Evolutionary conservation across 2,888 invertebrate species (phyloP), one percentile per base, ranked within the genome.

Genomic region (Campoplex capitator): DNA sequence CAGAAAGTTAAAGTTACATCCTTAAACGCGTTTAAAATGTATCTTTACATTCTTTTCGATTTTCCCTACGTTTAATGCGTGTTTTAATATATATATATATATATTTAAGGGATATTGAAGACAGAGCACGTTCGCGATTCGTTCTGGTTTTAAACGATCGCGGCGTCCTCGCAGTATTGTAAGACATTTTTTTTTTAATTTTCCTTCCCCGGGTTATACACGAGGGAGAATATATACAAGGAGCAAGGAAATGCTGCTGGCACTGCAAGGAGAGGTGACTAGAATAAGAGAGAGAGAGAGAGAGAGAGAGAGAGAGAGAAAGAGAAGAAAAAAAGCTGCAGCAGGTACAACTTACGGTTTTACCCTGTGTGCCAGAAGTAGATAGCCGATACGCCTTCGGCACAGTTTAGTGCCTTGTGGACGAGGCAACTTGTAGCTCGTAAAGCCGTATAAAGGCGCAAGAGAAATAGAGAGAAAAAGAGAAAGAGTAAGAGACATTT

Each of bases 341-440:
- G 67, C 75, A 76, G 82, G 85, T 70, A 78, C 74, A 78, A 85
- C 74, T 67, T 85, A 83, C 86, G 83, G 83, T 79, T 86, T 75
- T 65, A 62, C 62, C 68, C 70, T 67, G 75, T 70, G 56, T 70
- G 70, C 70, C 79, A 73, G 78, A 70, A 56, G 28, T 70, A 70
- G 79, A 73, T 62, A 78, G 68, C 65, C 62, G 79, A 83, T 48
- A 73, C 74, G 81, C 86, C 81, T 77, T 84, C 84, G 84, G 86
- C 86, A 80, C 74, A 81, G 86, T 86, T 84, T 86, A 86, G 86
- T 86, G 81, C 86, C 81, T 73, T 74, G 84, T 84, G 86, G 84
- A 81, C 81, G 84, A 81, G 75, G 81, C 86, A 86, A 84, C 86
- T 86, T 86, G 84, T 86, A 86, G 84, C 86, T 86, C 84, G 86